Base-by-base conservation (phyloP, 1,140 invertebrate genomes). In the Pectinophora gossypiella region DNA sequence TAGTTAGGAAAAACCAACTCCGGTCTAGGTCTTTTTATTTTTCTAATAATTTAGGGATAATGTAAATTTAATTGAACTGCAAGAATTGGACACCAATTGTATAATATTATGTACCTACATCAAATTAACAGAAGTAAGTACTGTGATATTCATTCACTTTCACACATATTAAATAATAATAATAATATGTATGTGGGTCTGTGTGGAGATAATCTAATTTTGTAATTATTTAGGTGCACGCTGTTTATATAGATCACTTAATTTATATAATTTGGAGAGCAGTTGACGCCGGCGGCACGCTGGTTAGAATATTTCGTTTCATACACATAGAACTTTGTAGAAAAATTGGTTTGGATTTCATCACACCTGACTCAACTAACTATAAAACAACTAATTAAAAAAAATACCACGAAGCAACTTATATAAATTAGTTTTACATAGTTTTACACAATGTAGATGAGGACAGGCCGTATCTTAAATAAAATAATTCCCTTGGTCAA, bases 61-160 rank as follows among this genome's bases (percentile, higher is more conserved):
- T 56, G 49, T 53, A 59, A 56, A 57, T 58, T n/a, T 61, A 50
- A 58, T 57, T 56, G 48, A 67, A 61, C 45, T 54, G 45, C 51
- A 48, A 59, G 35, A 58, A 38, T 46, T 62, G 50, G 49, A 67
- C 54, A 65, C 53, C 65, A 59, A 59, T 45, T 64, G 50, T 67
- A 64, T 44, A 44, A 20, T 40, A 40, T 40, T 6, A 58, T 60
- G 64, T 67, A 53, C 36, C 36, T 40, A 20, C 35, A 65, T 67
- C 50, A 67, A 58, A 70, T 64, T 67, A 72, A 77, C 69, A 64
- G 63, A 74, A 53, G 32, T 60, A 60, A 73, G 65, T 80, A 77
- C 73, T 80, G 79, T 80, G 76, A 80, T 79, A 80, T 68, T 69
- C 56, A 72, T 76, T 83, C 68, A 69, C 68, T 71, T 72, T 73